These are phyloP conservation scores for Nemurella pictetii DNA, from an alignment of 2,888 invertebrate genomes.

Conservation along the genomic window DNA sequence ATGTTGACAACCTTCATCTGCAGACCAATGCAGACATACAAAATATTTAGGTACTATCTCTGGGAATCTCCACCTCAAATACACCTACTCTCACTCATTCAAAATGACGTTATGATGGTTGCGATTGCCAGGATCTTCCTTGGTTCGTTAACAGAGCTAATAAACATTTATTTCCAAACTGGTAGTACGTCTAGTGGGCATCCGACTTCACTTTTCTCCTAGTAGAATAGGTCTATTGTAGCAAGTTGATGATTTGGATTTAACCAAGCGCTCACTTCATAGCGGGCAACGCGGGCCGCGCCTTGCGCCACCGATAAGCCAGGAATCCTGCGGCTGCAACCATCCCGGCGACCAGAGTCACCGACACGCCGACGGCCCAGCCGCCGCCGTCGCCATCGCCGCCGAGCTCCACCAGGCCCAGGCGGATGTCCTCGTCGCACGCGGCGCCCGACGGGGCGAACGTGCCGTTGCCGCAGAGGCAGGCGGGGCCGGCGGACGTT, in stretches of 20 bases:
- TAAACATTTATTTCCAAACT: too few species aligned
- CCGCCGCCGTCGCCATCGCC: neutral
- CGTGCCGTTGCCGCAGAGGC: conserved; percentile 61
- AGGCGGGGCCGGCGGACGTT: conserved; percentile 54
- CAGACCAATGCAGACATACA: too few species aligned
- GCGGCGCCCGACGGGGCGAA: conserved; percentile 49
- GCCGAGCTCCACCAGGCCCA: neutral
- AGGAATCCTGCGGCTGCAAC: neutral
- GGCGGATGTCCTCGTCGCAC: conserved; percentile 46
- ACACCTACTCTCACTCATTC: too few species aligned
- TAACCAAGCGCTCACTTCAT: conserved; percentile 3
- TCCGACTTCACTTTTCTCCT: too few species aligned
- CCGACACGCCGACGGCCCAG: neutral
- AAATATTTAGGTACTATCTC: too few species aligned
- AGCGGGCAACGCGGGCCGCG: neutral
- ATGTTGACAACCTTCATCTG: too few species aligned
- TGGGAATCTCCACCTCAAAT: too few species aligned
- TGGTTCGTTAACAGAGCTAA: too few species aligned
- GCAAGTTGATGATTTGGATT: conserved; percentile 37
- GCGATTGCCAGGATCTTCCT: too few species aligned
- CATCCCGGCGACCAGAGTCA: neutral
- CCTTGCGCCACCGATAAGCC: neutral
- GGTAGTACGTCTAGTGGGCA: too few species aligned
- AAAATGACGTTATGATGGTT: too few species aligned
- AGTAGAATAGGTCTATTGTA: neutral